Percentiles rank a stretch among this genome's conserved stretches.
Conservation (phyloP, 2,113 vertebrate species). For the Oncorhynchus nerka region DNA sequence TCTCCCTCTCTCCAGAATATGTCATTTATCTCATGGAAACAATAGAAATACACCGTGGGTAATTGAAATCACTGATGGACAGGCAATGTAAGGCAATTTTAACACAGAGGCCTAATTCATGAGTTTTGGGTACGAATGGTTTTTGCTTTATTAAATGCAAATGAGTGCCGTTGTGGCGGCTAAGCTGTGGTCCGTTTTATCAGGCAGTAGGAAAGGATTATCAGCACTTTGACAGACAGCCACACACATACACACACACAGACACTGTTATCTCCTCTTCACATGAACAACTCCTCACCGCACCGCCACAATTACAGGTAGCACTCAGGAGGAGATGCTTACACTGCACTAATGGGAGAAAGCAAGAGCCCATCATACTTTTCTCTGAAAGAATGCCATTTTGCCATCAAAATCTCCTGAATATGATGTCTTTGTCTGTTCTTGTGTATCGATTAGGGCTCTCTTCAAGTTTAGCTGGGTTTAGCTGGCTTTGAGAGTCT, state of each 20-base stretch:
- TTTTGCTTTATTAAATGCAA: constrained; percentile 11
- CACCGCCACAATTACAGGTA: not conserved
- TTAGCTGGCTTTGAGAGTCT: not conserved
- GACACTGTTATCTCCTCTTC: not conserved
- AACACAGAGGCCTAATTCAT: not conserved
- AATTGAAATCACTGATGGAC: not conserved
- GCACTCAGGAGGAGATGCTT: not conserved
- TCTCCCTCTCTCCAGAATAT: not conserved
- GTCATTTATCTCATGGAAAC: constrained; percentile 4
- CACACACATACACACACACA: not conserved
- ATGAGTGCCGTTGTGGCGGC: not conserved
- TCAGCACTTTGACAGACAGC: not conserved
- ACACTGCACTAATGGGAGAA: not conserved
- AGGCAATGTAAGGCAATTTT: no score
- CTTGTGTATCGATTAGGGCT: not conserved
- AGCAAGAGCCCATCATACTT: not conserved
- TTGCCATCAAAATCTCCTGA: not conserved
- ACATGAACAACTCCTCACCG: not conserved
- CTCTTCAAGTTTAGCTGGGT: not conserved
- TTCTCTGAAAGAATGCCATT: not conserved
- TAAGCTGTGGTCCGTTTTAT: not conserved
- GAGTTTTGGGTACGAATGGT: not conserved
- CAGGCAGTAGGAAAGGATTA: not conserved
- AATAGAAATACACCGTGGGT: no score
- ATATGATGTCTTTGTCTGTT: not conserved